These are phyloP conservation scores for Phasianus colchicus DNA, from an alignment of 2,113 vertebrate genomes.

Conservation along the genomic window DNA sequence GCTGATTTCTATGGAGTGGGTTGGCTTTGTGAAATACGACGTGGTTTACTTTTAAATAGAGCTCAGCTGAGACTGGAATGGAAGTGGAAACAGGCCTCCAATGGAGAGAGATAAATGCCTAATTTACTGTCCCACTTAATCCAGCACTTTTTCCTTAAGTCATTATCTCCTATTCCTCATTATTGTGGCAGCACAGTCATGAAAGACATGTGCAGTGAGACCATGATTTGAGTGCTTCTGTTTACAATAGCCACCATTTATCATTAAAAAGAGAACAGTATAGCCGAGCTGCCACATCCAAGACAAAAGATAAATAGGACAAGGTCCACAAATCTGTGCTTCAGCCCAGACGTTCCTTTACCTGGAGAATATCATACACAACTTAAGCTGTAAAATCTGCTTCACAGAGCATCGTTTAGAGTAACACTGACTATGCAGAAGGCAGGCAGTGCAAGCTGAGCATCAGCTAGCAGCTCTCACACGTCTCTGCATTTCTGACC, in stretches of 20 bases:
- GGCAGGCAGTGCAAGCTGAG: accelerated
- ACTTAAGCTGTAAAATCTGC: background rate
- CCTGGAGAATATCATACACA: background rate
- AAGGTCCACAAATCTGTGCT: background rate
- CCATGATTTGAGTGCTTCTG: conserved; percentile 69
- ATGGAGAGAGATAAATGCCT: conserved; percentile 76
- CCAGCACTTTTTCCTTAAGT: conserved; percentile 68
- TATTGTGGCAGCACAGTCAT: conserved; percentile 61
- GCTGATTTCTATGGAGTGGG: conserved; percentile 59
- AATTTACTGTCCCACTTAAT: conserved; percentile 78
- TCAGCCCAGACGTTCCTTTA: background rate
- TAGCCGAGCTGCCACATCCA: background rate
- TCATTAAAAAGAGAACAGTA: conserved; percentile 25
- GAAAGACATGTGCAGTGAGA: conserved; percentile 68
- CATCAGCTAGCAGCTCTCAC: background rate
- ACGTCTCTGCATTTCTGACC: background rate
- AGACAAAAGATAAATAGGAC: conserved; percentile 46
- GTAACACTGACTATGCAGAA: background rate
- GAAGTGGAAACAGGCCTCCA: conserved; percentile 66
- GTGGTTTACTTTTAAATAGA: conserved; percentile 73
- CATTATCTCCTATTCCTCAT: conserved; percentile 72
- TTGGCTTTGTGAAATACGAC: conserved; percentile 67
- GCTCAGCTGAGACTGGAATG: conserved; percentile 59
- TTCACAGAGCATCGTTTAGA: background rate
- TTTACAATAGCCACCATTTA: conserved; percentile 73